phyloP scores from a whole-genome alignment of 2,113 vertebrate species.

The Cyprinodon tularosa region DNA sequence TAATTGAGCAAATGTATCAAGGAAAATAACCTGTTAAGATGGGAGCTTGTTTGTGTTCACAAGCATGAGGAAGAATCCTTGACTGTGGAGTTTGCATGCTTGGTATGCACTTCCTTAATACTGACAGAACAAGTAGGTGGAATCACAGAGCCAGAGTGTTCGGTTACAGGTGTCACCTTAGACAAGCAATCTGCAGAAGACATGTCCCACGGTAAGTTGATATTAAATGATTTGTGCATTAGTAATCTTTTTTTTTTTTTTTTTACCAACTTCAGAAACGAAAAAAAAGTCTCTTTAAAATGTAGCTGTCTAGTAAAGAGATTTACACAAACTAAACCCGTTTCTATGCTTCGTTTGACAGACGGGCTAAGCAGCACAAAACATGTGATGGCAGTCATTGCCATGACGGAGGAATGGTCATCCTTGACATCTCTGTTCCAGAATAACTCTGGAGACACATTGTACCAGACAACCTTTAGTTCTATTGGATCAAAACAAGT shows the following conservation, averaged over 20 bases:
- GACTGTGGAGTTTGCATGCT: neutral
- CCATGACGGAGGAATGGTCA: conserved; percentile 23
- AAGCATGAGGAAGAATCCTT: neutral
- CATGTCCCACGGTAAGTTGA: conserved; percentile 44
- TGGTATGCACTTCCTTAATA: neutral
- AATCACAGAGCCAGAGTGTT: conserved; percentile 26
- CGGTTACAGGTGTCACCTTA: conserved; percentile 25
- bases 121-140: neutral
- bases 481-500: conserved; percentile 27
- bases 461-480: neutral
- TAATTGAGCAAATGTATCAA: neutral
- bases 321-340: neutral
- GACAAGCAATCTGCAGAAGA: conserved; percentile 10
- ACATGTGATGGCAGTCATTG: conserved; percentile 41
- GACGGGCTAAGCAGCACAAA: neutral
- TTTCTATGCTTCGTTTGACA: conserved; percentile 6
- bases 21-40: neutral
- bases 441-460: neutral
- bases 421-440: conserved; percentile 31
- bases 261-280: neutral
- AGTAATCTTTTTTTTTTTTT: neutral
- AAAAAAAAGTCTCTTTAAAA: neutral
- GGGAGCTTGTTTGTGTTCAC: neutral
- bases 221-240: neutral
- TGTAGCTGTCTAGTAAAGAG: neutral